These are phyloP conservation scores for Leucopternis melanops DNA, from an alignment of 2,113 vertebrate species.

Conservation along the genomic window DNA sequence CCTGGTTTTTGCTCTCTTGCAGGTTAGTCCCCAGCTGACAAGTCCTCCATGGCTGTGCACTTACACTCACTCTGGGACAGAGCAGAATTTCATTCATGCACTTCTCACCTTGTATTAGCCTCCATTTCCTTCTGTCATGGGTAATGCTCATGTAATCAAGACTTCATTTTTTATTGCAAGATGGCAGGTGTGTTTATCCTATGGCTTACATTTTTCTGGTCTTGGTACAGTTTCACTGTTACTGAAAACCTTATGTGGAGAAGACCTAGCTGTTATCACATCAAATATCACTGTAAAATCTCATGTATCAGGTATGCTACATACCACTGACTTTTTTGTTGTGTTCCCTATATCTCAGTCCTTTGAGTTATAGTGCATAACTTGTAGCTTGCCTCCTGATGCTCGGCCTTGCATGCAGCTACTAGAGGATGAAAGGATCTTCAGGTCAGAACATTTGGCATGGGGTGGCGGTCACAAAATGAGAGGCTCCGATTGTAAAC, in stretches of 20 bases:
- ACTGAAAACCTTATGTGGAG: not conserved
- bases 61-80: not conserved
- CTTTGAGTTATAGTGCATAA: not conserved
- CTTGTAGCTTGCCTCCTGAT: not conserved
- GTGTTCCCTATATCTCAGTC: not conserved
- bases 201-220: not conserved
- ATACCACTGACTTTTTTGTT: not conserved
- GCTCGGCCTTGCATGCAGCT: not conserved
- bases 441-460: not conserved
- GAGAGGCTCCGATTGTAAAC: not conserved
- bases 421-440: not conserved
- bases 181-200: not conserved
- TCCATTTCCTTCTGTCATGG: not conserved
- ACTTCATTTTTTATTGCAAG: not conserved
- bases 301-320: not conserved
- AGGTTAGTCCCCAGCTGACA: not conserved
- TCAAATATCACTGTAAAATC: not conserved
- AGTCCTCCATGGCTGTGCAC: not conserved
- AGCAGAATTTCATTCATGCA: not conserved
- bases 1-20: not conserved
- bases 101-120: not conserved
- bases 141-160: not conserved
- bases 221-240: not conserved
- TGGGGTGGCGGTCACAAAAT: not conserved
- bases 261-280: not conserved